Percentiles rank a stretch among this genome's conserved stretches.
These are phyloP conservation scores for Anagrus nilaparvatae DNA, from an alignment of 1,140 invertebrate species.

Conservation along the genomic window DNA sequence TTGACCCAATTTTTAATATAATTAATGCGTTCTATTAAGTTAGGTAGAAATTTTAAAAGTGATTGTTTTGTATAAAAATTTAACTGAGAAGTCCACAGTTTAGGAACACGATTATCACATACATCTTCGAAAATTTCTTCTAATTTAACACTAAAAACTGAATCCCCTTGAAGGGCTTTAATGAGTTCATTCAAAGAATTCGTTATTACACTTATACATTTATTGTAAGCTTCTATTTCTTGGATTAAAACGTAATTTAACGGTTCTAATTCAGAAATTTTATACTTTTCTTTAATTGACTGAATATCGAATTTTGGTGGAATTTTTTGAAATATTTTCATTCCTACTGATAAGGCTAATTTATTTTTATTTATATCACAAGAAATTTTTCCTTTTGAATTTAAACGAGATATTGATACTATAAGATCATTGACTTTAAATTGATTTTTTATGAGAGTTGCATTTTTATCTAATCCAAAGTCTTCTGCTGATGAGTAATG, in stretches of 20 bases:
- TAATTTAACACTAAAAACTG: conserved; percentile 48
- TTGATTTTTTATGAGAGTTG: conserved; percentile 51
- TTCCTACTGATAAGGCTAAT: conserved; percentile 24
- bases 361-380: conserved; percentile 8
- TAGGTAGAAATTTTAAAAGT: conserved; percentile 23
- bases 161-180: conserved; percentile 53
- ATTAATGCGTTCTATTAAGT: conserved; percentile 23
- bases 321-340: conserved; percentile 44
- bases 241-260: conserved; percentile 55
- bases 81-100: conserved; percentile 21
- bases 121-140: conserved; percentile 49
- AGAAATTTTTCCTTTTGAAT: conserved; percentile 3
- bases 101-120: conserved; percentile 47
- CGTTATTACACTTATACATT: conserved; percentile 37
- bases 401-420: conserved; percentile 42
- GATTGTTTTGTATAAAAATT: conserved; percentile 13
- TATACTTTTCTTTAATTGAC: conserved; percentile 39
- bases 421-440: conserved; percentile 36
- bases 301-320: conserved; percentile 42
- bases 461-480: conserved; percentile 55
- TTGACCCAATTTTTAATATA: conserved; percentile 49
- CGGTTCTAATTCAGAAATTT: conserved; percentile 42
- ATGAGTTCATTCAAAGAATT: conserved; percentile 45
- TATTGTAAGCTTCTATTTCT: conserved; percentile 54
- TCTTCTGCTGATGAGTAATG: conserved; percentile 44